These are phyloP conservation scores for Lasioglossum pauxillum DNA, from an alignment of 2,888 invertebrate species.

Conservation along the genomic window DNA sequence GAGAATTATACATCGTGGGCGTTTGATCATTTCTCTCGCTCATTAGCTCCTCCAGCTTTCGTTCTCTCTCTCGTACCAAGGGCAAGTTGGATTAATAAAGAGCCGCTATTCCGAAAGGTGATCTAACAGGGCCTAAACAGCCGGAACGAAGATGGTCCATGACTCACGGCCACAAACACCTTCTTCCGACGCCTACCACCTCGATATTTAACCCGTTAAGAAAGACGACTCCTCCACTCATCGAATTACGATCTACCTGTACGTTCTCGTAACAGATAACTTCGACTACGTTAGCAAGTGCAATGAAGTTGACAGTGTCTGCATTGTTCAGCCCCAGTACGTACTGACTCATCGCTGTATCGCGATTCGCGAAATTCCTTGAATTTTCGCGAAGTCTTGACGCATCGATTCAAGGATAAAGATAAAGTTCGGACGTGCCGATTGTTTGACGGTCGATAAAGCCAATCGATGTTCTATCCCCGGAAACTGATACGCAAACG, in stretches of 20 bases:
- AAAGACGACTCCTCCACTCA: neutral
- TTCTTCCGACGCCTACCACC: neutral
- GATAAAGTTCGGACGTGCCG: neutral
- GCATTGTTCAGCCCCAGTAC: neutral
- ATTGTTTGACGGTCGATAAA: neutral
- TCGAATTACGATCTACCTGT: neutral
- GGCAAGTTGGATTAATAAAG: constrained; percentile 63
- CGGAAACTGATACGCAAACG: neutral
- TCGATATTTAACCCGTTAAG: neutral
- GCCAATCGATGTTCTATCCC: neutral
- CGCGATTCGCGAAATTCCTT: neutral
- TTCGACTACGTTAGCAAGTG: neutral
- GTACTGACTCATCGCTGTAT: neutral
- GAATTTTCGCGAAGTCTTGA: neutral
- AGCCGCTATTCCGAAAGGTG: constrained; percentile 71
- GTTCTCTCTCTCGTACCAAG: constrained; percentile 23
- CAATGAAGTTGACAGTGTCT: neutral
- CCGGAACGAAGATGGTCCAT: constrained; percentile 26
- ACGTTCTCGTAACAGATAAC: neutral
- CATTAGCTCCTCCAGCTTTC: constrained; percentile 18
- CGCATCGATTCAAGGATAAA: neutral
- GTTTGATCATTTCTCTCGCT: constrained; percentile 44
- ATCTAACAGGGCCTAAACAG: constrained; percentile 62
- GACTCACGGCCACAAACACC: constrained; percentile 28
- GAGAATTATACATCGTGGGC: constrained; percentile 32